These are phyloP conservation scores for Hirudo medicinalis DNA, from an alignment of 1,140 invertebrate genomes.

Conservation along the genomic window DNA sequence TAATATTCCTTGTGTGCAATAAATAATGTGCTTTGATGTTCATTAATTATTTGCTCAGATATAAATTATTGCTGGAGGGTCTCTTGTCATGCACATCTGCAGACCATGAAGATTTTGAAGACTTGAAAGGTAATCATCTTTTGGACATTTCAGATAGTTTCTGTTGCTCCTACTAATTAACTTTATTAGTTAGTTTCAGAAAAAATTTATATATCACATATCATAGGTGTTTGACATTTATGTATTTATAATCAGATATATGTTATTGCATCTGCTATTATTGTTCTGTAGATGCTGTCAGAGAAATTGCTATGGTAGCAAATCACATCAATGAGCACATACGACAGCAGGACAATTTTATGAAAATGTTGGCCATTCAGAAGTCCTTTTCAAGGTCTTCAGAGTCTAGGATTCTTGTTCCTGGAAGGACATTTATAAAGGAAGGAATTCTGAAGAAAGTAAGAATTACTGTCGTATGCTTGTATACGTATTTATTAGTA, in stretches of 20 bases:
- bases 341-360: slow-evolving; percentile 56
- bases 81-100: slow-evolving; percentile 51
- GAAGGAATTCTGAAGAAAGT: slow-evolving; percentile 56
- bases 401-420: slow-evolving; percentile 53
- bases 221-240: no score
- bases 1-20: no score
- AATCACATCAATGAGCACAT: slow-evolving; percentile 57
- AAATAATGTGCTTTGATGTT: no score
- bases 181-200: no score
- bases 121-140: slow-evolving; percentile 29
- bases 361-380: slow-evolving; percentile 55
- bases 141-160: no score
- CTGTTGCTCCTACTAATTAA: no score
- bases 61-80: slow-evolving; percentile 56
- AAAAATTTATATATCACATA: no score
- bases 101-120: slow-evolving; percentile 49
- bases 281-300: slow-evolving; percentile 47
- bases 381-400: slow-evolving; percentile 45
- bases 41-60: slow-evolving; percentile 34
- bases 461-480: background rate
- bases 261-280: no score
- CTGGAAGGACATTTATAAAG: slow-evolving; percentile 55
- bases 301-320: slow-evolving; percentile 54
- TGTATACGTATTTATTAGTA: no score
- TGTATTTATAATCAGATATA: no score